Conservation (phyloP, 2,797 vertebrate genomes). For the Argyrosomus regius region DNA sequence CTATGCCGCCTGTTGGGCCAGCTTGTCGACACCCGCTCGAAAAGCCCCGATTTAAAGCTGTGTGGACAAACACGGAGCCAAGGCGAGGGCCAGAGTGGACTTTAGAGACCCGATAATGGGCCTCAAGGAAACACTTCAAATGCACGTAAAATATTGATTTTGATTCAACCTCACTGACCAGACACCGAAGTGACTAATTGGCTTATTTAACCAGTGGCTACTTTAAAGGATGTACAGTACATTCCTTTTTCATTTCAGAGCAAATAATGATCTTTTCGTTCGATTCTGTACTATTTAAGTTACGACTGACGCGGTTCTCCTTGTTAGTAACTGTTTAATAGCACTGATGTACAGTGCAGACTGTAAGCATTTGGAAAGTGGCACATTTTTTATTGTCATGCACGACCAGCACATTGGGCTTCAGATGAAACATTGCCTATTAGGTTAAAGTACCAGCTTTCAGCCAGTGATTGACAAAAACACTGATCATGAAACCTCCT, state of each 20-base stretch:
- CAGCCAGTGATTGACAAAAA: slow-evolving; percentile 4
- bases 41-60: slow-evolving; percentile 59
- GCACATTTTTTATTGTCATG: not conserved
- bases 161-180: slow-evolving; percentile 61
- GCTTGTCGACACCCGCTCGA: slow-evolving; percentile 35
- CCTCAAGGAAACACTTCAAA: slow-evolving; percentile 61
- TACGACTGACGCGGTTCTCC: slow-evolving; percentile 26
- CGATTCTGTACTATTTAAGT: slow-evolving; percentile 47
- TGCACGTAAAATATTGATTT: slow-evolving; percentile 67
- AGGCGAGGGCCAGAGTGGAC: slow-evolving; percentile 24
- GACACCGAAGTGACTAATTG: slow-evolving; percentile 73
- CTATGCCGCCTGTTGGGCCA: slow-evolving; percentile 39
- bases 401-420: not conserved
- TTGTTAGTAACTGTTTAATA: slow-evolving; percentile 52
- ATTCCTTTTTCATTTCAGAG: slow-evolving; percentile 49
- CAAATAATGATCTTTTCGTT: slow-evolving; percentile 65
- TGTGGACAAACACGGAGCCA: slow-evolving; percentile 40
- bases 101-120: slow-evolving; percentile 68
- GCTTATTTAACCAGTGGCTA: slow-evolving; percentile 69
- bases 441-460: not conserved
- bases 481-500: not conserved
- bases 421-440: not conserved
- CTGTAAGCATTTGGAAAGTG: not conserved
- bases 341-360: not conserved
- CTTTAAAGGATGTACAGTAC: slow-evolving; percentile 59